These are phyloP conservation scores for Elgaria multicarinata DNA, from an alignment of 2,113 vertebrate genomes.

Conservation along the genomic window DNA sequence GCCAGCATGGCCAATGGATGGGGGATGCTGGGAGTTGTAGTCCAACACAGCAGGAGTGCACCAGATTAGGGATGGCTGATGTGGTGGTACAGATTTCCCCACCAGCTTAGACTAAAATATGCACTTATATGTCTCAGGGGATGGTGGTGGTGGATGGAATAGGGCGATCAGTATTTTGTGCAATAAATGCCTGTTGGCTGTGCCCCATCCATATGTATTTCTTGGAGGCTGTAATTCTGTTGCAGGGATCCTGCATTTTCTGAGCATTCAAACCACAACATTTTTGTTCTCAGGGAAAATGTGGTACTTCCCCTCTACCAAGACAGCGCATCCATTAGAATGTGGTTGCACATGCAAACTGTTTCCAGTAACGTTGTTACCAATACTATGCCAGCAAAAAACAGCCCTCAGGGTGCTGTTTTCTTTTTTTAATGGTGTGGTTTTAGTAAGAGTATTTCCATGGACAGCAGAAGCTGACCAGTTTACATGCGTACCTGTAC, in stretches of 20 bases:
- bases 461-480: not conserved
- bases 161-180: not conserved
- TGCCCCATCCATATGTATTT: not conserved
- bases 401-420: not conserved
- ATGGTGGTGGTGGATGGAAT: too few relatives aligned
- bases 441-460: not conserved
- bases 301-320: not conserved
- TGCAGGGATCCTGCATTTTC: not conserved
- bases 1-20: too few relatives aligned
- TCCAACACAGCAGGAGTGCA: too few relatives aligned
- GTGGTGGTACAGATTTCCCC: not conserved
- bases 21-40: too few relatives aligned
- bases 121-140: not conserved
- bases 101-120: not conserved
- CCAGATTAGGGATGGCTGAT: too few relatives aligned
- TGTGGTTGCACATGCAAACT: not conserved
- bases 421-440: not conserved
- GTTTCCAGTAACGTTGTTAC: not conserved
- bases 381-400: not conserved
- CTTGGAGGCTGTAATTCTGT: conserved; percentile 6
- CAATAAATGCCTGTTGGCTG: not conserved
- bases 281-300: not conserved
- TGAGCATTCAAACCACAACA: conserved; percentile 15
- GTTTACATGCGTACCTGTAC: not conserved
- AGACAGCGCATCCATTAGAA: not conserved